A percentile compares a stretch with the other conserved stretches of the same genome.
phyloP scores from a whole-genome alignment of 2,113 vertebrate species.

The Phycodurus eques region DNA sequence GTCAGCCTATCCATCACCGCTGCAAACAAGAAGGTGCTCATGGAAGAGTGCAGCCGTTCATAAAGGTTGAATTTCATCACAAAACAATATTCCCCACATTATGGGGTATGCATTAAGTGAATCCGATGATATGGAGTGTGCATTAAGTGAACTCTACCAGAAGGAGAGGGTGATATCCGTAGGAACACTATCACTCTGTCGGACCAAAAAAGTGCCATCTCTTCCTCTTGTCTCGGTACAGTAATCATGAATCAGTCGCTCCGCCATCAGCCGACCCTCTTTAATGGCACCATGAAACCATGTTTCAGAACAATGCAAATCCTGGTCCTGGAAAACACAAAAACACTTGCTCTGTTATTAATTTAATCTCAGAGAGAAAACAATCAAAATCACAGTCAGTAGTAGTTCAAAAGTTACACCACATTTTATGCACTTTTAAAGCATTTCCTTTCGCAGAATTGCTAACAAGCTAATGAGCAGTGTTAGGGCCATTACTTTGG shows the following conservation, averaged over 20 bases:
- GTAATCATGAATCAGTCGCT: slow-evolving; percentile 86
- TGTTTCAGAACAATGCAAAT: slow-evolving; percentile 81
- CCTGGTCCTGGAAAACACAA: slow-evolving; percentile 61
- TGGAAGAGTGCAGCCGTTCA: no score
- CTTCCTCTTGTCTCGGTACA: slow-evolving; percentile 82
- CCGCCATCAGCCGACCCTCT: slow-evolving; percentile 83
- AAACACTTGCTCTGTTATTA: not conserved
- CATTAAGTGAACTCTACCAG: slow-evolving; percentile 75
- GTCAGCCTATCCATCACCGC: no score
- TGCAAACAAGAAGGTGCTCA: no score
- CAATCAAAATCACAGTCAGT: not conserved
- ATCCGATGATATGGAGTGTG: not conserved
- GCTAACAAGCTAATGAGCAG: not conserved
- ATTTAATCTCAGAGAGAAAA: not conserved
- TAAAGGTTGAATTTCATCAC: not conserved
- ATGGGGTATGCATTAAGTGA: not conserved
- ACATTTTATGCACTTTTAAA: not conserved
- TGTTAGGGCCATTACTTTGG: no score
- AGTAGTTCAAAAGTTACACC: not conserved
- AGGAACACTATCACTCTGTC: slow-evolving; percentile 82
- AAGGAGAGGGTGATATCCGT: slow-evolving; percentile 89
- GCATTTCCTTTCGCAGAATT: not conserved
- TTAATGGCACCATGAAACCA: slow-evolving; percentile 91
- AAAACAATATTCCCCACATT: not conserved
- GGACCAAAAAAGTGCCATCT: slow-evolving; percentile 91